These are phyloP conservation scores for Halichondria panicea DNA, from an alignment of 37 sponge, comb jelly and placozoan species.

Conservation along the genomic window DNA sequence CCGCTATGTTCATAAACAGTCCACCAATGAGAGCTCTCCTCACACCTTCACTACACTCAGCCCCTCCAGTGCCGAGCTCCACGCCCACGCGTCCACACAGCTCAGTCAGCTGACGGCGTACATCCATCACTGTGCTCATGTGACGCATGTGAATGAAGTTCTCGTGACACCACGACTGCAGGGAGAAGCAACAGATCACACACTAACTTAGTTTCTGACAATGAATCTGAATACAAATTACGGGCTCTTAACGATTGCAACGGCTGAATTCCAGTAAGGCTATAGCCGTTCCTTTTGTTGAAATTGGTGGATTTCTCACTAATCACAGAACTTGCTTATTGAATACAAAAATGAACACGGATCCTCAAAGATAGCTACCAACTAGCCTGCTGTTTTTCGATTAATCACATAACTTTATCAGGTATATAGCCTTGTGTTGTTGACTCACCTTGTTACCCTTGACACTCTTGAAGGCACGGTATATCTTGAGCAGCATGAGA, in stretches of 20 bases:
- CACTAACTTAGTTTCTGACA: no score
- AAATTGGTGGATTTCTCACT: no score
- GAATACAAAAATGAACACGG: no score
- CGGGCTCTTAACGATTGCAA: no score
- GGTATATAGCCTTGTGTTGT: no score
- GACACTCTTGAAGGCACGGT: conserved; percentile 68
- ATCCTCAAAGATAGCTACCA: no score
- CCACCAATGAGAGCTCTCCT: conserved; percentile 56
- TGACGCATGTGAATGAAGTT: conserved; percentile 83
- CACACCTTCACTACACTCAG: conserved; percentile 33
- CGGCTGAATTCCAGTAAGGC: no score
- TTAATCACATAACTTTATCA: no score
- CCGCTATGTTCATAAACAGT: conserved; percentile 73
- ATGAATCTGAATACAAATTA: no score
- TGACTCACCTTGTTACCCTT: conserved; percentile 76
- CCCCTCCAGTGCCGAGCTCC: conserved; percentile 30
- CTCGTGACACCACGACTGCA: conserved; percentile 82
- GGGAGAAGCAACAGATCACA: background rate
- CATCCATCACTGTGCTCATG: conserved; percentile 70
- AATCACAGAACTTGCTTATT: no score
- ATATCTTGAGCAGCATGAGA: conserved; percentile 75
- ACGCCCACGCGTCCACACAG: conserved; percentile 61
- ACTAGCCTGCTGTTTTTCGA: no score
- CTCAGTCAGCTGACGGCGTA: conserved; percentile 73
- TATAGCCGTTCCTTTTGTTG: no score